Percentiles rank a stretch among this genome's conserved stretches.
Conservation (phyloP, 2,113 vertebrate genomes). For the Psittacara wagleri region DNA sequence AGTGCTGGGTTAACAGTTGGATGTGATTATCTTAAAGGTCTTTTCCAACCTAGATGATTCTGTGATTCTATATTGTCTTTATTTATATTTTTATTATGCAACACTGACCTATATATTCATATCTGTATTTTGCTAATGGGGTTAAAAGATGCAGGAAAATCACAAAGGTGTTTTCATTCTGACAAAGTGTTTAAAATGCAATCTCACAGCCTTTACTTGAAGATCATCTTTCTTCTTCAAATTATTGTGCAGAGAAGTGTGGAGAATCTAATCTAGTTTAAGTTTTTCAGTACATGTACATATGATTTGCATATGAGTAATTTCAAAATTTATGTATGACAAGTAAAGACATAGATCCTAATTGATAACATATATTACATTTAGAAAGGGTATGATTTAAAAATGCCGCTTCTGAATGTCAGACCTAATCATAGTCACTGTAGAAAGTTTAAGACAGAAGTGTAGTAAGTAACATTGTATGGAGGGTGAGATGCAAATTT, state of each 20-base stretch:
- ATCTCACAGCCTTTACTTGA: not conserved
- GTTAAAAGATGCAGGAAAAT: not conserved
- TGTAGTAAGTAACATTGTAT: not conserved
- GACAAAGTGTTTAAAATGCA: not conserved
- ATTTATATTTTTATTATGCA: not conserved
- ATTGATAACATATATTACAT: not conserved
- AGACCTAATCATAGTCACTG: not conserved
- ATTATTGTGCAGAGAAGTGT: not conserved
- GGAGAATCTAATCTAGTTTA: not conserved
- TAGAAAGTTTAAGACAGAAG: not conserved
- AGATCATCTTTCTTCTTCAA: not conserved
- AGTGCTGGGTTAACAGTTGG: not conserved
- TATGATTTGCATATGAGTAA: not conserved
- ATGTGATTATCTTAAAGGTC: not conserved
- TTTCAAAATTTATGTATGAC: not conserved
- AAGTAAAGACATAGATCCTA: not conserved
- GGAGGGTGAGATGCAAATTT: not conserved
- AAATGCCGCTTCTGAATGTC: not conserved
- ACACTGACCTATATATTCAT: not conserved
- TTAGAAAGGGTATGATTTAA: not conserved
- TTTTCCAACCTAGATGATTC: not conserved
- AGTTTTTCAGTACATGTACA: not conserved
- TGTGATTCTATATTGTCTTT: fast-evolving
- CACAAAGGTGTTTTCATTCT: not conserved
- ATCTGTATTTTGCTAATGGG: not conserved